Percentiles rank a stretch among this genome's conserved stretches.
phyloP scores from a whole-genome alignment of 2,797 vertebrate genomes.

The Mus minutoides region DNA sequence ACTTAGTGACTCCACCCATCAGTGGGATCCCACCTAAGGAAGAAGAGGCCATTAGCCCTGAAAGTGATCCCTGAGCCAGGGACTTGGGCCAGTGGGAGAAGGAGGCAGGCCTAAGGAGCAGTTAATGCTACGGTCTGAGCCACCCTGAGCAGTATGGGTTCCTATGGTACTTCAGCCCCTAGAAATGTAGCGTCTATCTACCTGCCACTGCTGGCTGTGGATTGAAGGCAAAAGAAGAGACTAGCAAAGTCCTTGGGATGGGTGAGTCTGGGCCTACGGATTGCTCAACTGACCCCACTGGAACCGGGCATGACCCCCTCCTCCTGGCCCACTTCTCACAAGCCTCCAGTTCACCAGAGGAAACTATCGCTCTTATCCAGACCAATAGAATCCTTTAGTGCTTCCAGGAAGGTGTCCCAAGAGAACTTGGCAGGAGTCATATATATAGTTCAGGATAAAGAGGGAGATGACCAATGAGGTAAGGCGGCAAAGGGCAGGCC shows the following conservation, averaged over 20 bases:
- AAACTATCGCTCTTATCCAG: not conserved
- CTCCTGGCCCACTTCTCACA: not conserved
- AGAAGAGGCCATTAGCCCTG: not conserved
- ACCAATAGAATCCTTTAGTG: not conserved
- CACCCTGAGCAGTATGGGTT: not conserved
- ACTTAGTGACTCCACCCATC: slow-evolving; percentile 1
- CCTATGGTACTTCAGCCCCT: rapidly evolving
- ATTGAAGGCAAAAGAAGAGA: not conserved
- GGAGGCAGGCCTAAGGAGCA: not conserved
- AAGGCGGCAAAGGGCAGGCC: not conserved
- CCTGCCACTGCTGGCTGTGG: not conserved
- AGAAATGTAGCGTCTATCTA: rapidly evolving
- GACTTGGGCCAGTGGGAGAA: not conserved
- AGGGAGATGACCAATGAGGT: not conserved
- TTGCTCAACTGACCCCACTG: not conserved
- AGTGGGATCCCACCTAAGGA: not conserved
- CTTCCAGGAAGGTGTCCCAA: not conserved
- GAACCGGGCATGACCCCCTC: not conserved
- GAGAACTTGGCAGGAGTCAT: not conserved
- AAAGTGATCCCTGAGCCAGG: not conserved
- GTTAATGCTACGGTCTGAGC: not conserved
- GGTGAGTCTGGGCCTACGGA: not conserved
- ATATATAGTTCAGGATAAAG: not conserved
- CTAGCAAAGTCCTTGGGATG: too few relatives aligned
- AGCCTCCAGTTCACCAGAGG: not conserved